Evolutionary conservation across 2,797 vertebrate species (phyloP).

Genomic region (Lagodon rhomboides): DNA sequence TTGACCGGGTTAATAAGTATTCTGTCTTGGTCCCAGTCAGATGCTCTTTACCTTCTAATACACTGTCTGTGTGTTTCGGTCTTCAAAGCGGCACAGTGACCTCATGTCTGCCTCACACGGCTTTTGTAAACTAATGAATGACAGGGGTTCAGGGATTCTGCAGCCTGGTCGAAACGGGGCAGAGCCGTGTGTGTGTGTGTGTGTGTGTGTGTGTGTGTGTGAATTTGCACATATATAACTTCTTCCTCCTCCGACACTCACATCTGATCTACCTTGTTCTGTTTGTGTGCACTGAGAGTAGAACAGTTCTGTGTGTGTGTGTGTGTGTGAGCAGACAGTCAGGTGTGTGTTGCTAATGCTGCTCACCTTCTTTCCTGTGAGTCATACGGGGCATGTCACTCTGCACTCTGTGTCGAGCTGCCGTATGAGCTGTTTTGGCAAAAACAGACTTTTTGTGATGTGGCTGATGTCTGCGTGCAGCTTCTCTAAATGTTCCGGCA

Average conservation of each 20-base stretch:
- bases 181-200: constrained; percentile 13
- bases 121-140: constrained; percentile 85
- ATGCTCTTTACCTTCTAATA: constrained; percentile 82
- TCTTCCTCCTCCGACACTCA: constrained; percentile 29
- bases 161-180: constrained; percentile 50
- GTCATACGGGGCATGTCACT: constrained; percentile 29
- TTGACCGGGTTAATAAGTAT: constrained; percentile 86
- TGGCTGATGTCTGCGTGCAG: background rate
- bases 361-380: background rate
- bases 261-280: constrained; percentile 46
- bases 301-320: no score
- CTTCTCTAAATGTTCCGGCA: background rate
- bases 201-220: constrained; percentile 47
- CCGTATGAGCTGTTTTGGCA: constrained; percentile 43
- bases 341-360: constrained; percentile 18
- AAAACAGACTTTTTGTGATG: constrained; percentile 33
- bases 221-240: constrained; percentile 65
- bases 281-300: no score
- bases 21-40: constrained; percentile 76
- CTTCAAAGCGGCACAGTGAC: constrained; percentile 81
- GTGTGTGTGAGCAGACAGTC: constrained; percentile 23
- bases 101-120: constrained; percentile 83
- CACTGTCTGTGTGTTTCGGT: constrained; percentile 76
- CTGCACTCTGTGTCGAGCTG: constrained; percentile 29
- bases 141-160: constrained; percentile 72